Conservation (phyloP, 1,140 invertebrate genomes). For the Pseudachorutes palmiensis region DNA sequence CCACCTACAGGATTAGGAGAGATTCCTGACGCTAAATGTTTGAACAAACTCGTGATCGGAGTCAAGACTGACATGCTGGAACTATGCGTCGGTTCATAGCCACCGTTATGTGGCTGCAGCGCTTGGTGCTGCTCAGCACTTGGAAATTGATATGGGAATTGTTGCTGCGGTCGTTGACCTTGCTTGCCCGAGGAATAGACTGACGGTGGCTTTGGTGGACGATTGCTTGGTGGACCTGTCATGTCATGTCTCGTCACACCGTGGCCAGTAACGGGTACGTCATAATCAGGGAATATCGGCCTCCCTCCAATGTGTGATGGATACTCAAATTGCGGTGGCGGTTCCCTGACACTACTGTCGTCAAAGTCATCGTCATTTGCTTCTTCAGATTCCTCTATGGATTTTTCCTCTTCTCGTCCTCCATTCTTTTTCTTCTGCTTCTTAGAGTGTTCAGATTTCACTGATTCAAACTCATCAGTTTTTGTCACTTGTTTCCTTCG, state of each 20-base stretch:
- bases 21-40: not conserved
- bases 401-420: not conserved
- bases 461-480: not conserved
- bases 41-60: not conserved
- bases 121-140: not conserved
- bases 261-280: not conserved
- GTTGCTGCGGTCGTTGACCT: too few relatives aligned
- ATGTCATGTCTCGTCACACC: too few relatives aligned
- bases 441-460: not conserved
- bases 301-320: not conserved
- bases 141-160: not conserved
- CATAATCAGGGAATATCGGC: conserved; percentile 4
- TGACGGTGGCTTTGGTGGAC: too few relatives aligned
- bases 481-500: not conserved
- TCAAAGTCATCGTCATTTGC: not conserved
- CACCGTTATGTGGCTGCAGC: too few relatives aligned
- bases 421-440: not conserved
- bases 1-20: conserved; percentile 4
- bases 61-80: not conserved
- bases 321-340: not conserved
- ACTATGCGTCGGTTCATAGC: not conserved
- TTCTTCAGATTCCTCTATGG: not conserved
- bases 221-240: too few relatives aligned
- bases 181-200: too few relatives aligned
- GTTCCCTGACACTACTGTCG: not conserved